Percentiles rank a stretch among this genome's conserved stretches.
phyloP scores from a whole-genome alignment of 2,797 vertebrate genomes.

The Macroramphosus scolopax region DNA sequence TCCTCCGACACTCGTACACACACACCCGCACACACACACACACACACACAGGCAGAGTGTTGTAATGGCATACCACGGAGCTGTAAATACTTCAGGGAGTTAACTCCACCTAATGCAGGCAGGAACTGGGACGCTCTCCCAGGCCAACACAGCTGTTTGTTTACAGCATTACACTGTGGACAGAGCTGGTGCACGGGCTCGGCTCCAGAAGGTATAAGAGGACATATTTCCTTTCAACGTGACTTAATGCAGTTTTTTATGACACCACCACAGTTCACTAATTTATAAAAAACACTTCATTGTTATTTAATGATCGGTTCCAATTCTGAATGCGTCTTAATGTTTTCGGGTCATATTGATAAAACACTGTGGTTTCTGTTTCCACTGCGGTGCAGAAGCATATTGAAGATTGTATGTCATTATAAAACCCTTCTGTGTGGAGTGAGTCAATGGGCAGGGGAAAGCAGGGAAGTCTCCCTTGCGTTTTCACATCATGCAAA shows the following conservation, averaged over 20 bases:
- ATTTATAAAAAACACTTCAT: too few relatives aligned
- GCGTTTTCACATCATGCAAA: slow-evolving; percentile 39
- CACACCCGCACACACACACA: slow-evolving; percentile 33
- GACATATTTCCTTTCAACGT: slow-evolving; percentile 6
- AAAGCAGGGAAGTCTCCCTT: too few relatives aligned
- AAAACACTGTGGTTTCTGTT: neutral
- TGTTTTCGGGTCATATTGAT: too few relatives aligned
- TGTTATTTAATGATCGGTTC: neutral
- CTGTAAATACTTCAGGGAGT: slow-evolving; percentile 77
- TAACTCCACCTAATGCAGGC: slow-evolving; percentile 74
- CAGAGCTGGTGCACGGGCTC: slow-evolving; percentile 48
- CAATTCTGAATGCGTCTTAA: neutral
- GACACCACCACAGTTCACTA: neutral
- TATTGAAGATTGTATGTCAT: too few relatives aligned
- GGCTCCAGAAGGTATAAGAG: slow-evolving; percentile 44
- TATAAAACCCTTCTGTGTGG: too few relatives aligned
- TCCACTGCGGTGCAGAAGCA: neutral
- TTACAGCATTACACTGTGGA: slow-evolving; percentile 62
- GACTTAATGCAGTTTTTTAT: slow-evolving; percentile 14
- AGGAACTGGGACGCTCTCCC: slow-evolving; percentile 67
- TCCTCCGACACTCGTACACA: slow-evolving; percentile 16
- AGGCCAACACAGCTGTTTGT: slow-evolving; percentile 75
- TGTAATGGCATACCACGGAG: slow-evolving; percentile 75
- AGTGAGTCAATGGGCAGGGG: neutral
- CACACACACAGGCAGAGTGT: slow-evolving; percentile 45